Conservation (phyloP, 2,797 vertebrate genomes). For the Karalla daura region DNA sequence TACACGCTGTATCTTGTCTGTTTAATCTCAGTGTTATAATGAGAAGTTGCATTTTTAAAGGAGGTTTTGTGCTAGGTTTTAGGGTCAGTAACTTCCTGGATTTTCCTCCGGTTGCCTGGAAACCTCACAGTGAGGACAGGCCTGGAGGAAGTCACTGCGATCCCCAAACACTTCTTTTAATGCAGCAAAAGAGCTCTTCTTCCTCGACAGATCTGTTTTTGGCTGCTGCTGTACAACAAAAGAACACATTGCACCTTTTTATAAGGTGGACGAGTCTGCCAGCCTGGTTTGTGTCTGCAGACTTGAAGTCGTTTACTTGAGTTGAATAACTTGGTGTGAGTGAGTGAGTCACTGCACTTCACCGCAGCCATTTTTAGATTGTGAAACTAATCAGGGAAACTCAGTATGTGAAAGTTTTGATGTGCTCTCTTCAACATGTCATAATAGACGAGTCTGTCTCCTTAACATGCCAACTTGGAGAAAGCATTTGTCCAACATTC, state of each 20-base stretch:
- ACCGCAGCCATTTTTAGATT: slow-evolving; percentile 21
- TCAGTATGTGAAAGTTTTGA: slow-evolving; percentile 56
- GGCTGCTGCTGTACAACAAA: slow-evolving; percentile 18
- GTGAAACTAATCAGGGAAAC: slow-evolving; percentile 28
- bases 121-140: background rate
- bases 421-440: slow-evolving; percentile 46
- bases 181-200: slow-evolving; percentile 12
- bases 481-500: slow-evolving; percentile 55
- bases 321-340: slow-evolving; percentile 35
- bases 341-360: slow-evolving; percentile 48
- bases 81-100: background rate
- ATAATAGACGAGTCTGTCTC: slow-evolving; percentile 47
- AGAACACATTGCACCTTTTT: slow-evolving; percentile 27
- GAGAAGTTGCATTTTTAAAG: background rate
- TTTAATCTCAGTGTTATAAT: background rate
- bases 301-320: slow-evolving; percentile 35
- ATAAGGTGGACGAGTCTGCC: slow-evolving; percentile 26
- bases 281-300: slow-evolving; percentile 61
- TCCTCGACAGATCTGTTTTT: slow-evolving; percentile 20
- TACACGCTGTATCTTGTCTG: slow-evolving; percentile 1
- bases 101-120: background rate
- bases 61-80: background rate
- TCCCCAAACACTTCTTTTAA: background rate
- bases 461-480: slow-evolving; percentile 33
- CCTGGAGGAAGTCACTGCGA: background rate